phyloP scores from a whole-genome alignment of 2,113 vertebrate genomes.

The Thinocorus orbignyianus region DNA sequence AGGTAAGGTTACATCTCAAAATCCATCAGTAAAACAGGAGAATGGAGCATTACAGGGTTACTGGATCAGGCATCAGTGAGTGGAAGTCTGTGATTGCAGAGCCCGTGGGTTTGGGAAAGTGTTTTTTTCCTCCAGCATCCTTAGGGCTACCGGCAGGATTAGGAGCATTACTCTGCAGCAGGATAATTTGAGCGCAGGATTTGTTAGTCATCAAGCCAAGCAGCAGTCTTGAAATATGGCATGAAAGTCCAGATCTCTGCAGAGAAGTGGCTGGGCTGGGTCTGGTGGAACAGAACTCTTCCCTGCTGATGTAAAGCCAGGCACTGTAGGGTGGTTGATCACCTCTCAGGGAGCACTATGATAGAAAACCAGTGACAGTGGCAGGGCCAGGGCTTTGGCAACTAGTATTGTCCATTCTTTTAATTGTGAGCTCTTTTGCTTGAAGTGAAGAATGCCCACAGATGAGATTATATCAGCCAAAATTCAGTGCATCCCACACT shows the following conservation, averaged over 20 bases:
- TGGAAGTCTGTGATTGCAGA: not conserved
- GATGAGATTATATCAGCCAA: not conserved
- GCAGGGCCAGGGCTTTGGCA: not conserved
- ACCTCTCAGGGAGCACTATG: not conserved
- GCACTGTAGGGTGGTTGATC: not conserved
- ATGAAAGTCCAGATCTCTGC: not conserved
- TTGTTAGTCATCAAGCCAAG: not conserved
- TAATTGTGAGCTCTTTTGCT: not conserved
- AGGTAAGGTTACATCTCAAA: not conserved
- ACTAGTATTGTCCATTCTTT: not conserved
- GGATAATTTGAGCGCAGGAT: not conserved
- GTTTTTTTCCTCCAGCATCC: not conserved
- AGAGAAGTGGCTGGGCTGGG: not conserved
- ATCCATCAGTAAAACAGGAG: not conserved
- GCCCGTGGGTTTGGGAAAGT: not conserved
- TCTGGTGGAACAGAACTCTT: not conserved
- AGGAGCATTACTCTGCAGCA: not conserved
- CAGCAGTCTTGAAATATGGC: not conserved
- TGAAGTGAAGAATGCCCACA: not conserved
- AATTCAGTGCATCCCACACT: not conserved
- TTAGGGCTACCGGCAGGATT: not conserved
- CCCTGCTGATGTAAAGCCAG: not conserved
- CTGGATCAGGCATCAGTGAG: not conserved
- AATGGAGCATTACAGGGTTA: not conserved
- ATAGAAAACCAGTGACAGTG: not conserved